Evolutionary conservation across 2,113 vertebrate species (phyloP).

Genomic region (Fulmarus glacialis): DNA sequence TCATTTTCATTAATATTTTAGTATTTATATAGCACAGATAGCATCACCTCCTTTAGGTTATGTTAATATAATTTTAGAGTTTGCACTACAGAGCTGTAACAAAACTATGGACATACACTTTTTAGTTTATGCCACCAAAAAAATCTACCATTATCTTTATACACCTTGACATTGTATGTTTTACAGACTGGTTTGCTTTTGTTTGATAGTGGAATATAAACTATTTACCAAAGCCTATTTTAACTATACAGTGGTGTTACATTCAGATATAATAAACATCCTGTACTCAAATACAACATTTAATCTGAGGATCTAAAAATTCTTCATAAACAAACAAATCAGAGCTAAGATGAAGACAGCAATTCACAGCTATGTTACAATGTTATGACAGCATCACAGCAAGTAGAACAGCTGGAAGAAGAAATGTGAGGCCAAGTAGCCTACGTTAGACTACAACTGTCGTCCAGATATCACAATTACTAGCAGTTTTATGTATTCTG

Average conservation of each 20-base stretch:
- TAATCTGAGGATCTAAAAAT: neutral
- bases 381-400: neutral
- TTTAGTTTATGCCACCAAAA: neutral
- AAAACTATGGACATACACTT: neutral
- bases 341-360: neutral
- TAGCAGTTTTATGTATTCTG: neutral
- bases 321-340: neutral
- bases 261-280: neutral
- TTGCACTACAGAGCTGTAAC: neutral
- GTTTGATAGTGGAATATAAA: neutral
- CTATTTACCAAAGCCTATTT: neutral
- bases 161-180: neutral
- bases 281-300: neutral
- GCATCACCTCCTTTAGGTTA: neutral
- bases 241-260: neutral
- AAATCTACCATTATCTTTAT: neutral
- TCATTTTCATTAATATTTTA: conserved; percentile 37
- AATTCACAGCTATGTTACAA: neutral
- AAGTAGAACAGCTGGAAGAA: neutral
- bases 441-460: neutral
- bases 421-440: neutral
- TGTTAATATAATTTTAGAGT: neutral
- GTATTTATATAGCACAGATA: neutral
- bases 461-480: neutral
- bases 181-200: neutral